Evolutionary conservation across 2,797 vertebrate species (phyloP).

Genomic region (Glyptemys insculpta): DNA sequence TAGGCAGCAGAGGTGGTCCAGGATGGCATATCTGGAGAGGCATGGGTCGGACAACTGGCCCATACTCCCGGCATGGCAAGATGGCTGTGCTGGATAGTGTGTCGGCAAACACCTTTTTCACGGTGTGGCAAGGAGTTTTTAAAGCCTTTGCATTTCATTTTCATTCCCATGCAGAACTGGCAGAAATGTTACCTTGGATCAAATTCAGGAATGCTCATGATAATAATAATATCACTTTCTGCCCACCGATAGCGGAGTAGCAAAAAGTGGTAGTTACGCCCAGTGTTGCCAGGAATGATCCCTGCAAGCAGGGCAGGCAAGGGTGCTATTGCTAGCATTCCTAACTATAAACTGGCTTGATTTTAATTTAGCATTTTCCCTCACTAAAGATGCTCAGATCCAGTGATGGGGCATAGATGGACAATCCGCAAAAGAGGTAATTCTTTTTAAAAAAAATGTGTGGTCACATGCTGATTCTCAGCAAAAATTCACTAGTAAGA

Average conservation of each 20-base stretch:
- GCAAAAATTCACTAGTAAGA: not conserved
- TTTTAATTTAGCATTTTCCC: not conserved
- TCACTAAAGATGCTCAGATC: not conserved
- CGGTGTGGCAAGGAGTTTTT: too few species aligned
- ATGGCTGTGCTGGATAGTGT: too few species aligned
- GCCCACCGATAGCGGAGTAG: not conserved
- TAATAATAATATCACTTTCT: not conserved
- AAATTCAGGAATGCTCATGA: not conserved
- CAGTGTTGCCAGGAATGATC: not conserved
- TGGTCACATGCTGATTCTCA: not conserved
- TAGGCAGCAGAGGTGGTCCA: too few species aligned
- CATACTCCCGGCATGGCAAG: too few species aligned
- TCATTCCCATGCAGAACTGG: not conserved
- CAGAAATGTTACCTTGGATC: not conserved
- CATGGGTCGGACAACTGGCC: not conserved
- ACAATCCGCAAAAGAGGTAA: not conserved
- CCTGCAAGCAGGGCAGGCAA: not conserved
- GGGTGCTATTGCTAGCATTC: not conserved
- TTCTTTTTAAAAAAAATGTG: not conserved
- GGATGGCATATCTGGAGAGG: not conserved
- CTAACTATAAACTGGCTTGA: not conserved
- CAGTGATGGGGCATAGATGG: fast-evolving
- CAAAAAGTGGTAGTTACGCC: not conserved
- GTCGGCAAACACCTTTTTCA: too few species aligned
- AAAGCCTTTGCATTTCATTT: not conserved